Evolutionary conservation across 2,113 vertebrate genomes (phyloP).

Genomic region (Chaenocephalus aceratus): DNA sequence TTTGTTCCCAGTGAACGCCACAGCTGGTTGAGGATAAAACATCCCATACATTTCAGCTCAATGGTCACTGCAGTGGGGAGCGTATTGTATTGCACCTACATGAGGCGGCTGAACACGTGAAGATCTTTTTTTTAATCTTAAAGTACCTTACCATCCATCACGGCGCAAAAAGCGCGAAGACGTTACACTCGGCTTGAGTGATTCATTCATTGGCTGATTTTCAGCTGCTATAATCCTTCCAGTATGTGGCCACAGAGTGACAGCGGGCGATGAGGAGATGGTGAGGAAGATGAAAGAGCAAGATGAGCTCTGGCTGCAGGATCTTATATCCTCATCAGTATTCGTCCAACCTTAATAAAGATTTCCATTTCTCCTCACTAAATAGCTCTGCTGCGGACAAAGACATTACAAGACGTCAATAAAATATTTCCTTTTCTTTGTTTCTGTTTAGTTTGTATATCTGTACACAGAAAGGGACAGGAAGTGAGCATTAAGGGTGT

Average conservation of each 20-base stretch:
- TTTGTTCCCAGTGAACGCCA: conserved; percentile 18
- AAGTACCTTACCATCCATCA: conserved; percentile 53
- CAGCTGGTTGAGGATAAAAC: conserved; percentile 33
- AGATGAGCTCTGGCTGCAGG: conserved; percentile 6
- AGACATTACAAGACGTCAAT: not conserved
- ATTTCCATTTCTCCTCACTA: not conserved
- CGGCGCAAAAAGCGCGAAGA: conserved; percentile 13
- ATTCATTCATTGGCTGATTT: conserved; percentile 58
- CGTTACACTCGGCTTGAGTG: conserved; percentile 32
- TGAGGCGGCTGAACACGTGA: conserved; percentile 28
- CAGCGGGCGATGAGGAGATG: conserved; percentile 15
- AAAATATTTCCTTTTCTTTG: conserved; percentile 26
- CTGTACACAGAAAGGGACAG: conserved; percentile 45
- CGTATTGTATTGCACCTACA: conserved; percentile 17
- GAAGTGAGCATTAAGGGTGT: conserved; percentile 64
- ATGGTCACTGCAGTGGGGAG: conserved; percentile 17
- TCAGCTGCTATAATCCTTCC: conserved; percentile 52
- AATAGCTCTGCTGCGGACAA: not conserved
- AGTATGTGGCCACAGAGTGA: conserved; percentile 24
- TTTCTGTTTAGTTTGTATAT: conserved; percentile 54
- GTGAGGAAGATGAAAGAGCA: conserved; percentile 40
- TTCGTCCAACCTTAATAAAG: not conserved
- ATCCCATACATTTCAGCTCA: conserved; percentile 42
- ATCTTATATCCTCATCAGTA: not conserved
- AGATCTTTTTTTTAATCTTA: conserved; percentile 10